Evolutionary conservation across 2,797 vertebrate genomes (phyloP), one percentile per base, ranked within the genome.

Genomic region (Cyclopterus lumpus): DNA sequence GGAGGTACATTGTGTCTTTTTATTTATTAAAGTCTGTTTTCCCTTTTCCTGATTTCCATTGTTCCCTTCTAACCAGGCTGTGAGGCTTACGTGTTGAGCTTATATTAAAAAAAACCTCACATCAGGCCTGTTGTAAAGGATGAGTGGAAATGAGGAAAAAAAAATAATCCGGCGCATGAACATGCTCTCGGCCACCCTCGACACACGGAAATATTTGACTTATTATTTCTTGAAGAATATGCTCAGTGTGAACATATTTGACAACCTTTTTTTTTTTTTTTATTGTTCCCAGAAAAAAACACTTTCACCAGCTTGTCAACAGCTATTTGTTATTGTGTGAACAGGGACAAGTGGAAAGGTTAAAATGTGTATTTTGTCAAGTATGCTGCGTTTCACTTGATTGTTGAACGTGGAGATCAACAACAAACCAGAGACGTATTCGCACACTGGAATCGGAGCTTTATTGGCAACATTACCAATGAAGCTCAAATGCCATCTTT

Each of bases 241-340:
- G 36, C 55, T 86, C 75, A 8, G 48, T 28, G 69, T 83, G 53
- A 69, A 79, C 70, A 67, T 72, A 60, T 84, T 75, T 73, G 26
- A 74, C 72, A 64, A 64, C n/a, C n/a, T n/a, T n/a, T n/a, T n/a
- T n/a, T n/a, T n/a, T 65, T 74, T 69, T 6, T 79, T 6, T 77
- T 72, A 71, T 79, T 5, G 3, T 36, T 42, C 12, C 51, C 32
- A 42, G 8, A 34, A 8, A 34, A 8, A 34, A 71, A 64, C 59
- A 51, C 62, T 60, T 72, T 65, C 49, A 30, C 32, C 22, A n/a
- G 36, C 20, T 32, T 42, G 36, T 28, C 24, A n/a, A 36, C 80
- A 38, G 76, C 34, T 61, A 30, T 54, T 54, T 48, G 26, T 30
- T 63, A 38, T 18, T 30, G 16, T 44, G 5, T 38, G 22, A 44